phyloP scores from a whole-genome alignment of 2,797 vertebrate species.

The Rhinatrema bivittatum region DNA sequence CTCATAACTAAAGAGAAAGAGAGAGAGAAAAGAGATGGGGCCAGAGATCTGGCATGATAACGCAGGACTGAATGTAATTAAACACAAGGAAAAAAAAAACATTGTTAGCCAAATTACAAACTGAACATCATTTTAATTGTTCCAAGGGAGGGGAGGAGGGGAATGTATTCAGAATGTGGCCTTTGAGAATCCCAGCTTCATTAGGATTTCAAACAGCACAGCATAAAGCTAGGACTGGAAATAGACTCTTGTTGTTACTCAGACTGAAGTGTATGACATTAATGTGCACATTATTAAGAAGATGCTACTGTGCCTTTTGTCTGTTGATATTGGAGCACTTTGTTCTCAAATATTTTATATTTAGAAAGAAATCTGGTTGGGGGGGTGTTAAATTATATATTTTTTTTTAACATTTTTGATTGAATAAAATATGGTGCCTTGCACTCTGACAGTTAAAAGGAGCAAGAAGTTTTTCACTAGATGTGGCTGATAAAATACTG shows the following conservation, averaged over 20 bases:
- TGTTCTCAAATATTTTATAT: too few relatives aligned
- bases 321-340: slow-evolving; percentile 22
- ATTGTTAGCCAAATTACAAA: slow-evolving; percentile 39
- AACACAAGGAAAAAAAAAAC: slow-evolving; percentile 31
- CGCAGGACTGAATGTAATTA: slow-evolving; percentile 36
- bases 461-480: too few relatives aligned
- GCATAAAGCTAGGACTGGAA: slow-evolving; percentile 47
- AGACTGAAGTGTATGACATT: slow-evolving; percentile 37
- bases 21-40: neutral
- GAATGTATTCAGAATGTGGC: slow-evolving; percentile 48
- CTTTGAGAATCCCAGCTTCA: slow-evolving; percentile 58
- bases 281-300: slow-evolving; percentile 41
- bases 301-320: slow-evolving; percentile 25
- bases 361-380: too few relatives aligned
- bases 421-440: neutral
- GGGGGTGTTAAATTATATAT: slow-evolving; percentile 2
- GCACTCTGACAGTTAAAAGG: neutral
- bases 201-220: slow-evolving; percentile 52
- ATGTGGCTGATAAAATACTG: too few relatives aligned
- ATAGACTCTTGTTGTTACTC: slow-evolving; percentile 19
- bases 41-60: slow-evolving; percentile 34
- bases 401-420: neutral
- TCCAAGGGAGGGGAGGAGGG: slow-evolving; percentile 34
- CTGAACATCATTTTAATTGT: slow-evolving; percentile 48
- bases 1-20: neutral